Base-by-base conservation (phyloP, 2,888 invertebrate species). In the Xestia rhomboidea region DNA sequence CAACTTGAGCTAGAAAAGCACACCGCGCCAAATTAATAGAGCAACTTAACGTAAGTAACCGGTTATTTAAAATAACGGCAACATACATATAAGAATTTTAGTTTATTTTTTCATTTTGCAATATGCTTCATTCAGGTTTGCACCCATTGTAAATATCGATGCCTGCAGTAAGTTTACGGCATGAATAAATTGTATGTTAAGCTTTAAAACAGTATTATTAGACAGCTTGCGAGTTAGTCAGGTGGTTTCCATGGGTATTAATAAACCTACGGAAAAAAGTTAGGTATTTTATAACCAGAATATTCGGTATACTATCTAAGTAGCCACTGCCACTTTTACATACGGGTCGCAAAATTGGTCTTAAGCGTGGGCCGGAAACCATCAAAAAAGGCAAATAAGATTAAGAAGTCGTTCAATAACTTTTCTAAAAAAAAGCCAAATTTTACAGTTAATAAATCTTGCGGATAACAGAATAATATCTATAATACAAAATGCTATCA, bases 291-390 rank as follows among this genome's bases (percentile, higher is more conserved):
- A 51, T 44, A 49, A 15, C 18, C 34, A 62, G 18, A 62, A 64
- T 75, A 67, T 51, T 66, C 51, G 1, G 5, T 66, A 66, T 66
- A 71, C n/a, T 57, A 30, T 3, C 18, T 30, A 80, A 67, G 60
- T 38, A 46, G n/a, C 46, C 68, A 67, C 49, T 82, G n/a, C 46
- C 68, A 68, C 44, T 82, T 84, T 71, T 70, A 71, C 63, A 71
- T 46, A 67, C 76, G 62, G 63, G 11, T 13, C 38, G 71, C 74
- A 67, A 72, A 87, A 79, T 83, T 74, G 76, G 76, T 27, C 54
- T 46, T 60, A 64, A 11, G 79, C 84, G 88, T 89, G 83, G 88
- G 88, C 73, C 34, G 76, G 71, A 77, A 73, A 79, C 69, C 63
- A 27, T 83, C 85, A 62, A 77, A 83, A 82, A 87, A 81, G 80